Base-by-base conservation (phyloP, 2,113 vertebrate species). In the Pica pica region DNA sequence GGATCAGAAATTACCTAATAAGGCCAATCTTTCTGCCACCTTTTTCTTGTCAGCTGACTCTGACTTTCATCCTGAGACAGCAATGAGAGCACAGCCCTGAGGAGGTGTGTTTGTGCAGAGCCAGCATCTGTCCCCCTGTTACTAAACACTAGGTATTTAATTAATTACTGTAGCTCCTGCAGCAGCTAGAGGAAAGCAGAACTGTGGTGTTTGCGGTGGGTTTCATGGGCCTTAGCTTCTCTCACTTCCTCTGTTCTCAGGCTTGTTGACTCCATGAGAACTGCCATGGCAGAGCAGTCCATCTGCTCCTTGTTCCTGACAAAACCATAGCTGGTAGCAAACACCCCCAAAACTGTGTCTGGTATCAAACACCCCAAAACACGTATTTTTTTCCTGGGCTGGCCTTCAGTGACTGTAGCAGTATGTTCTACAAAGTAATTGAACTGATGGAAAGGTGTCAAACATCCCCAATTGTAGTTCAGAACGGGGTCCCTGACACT, bases 401-500 rank as follows among this genome's bases (percentile, higher is more conserved):
- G 61, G 30, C n/a, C 20, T 76, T 69, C 39, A 46, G 39, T 20
- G 31, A n/a, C n/a, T n/a, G n/a, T n/a, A 71, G 46, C 52, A 70
- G 1, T 4, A 16, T 8, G 28, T 59, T 49, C 77, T 31, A 59
- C 13, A 60, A 28, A 69, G 5, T n/a, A 52, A 65, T 26, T 3
- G 1, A 14, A 55, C 60, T 6, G 4, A 24, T 7, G 19, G 31
- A 63, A 47, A 24, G 49, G 11, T 5, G 10, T 44, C 31, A 41
- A 64, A 50, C 5, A 13, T 1, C 10, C 4, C 0, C 46, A 35
- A 1, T 0, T 46, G 47, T 2, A 14, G 3, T 3, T 42, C n/a
- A 73, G 59, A 77, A 21, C 11, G 4, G 13, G 20, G 27, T 20
- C 20, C 2, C 15, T 2, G 15, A 33, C 7, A 3, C 33, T 46